Percentiles rank a stretch among this genome's conserved stretches.
Evolutionary conservation across 2,113 vertebrate genomes (phyloP).

Genomic region (Hymenochirus boettgeri): DNA sequence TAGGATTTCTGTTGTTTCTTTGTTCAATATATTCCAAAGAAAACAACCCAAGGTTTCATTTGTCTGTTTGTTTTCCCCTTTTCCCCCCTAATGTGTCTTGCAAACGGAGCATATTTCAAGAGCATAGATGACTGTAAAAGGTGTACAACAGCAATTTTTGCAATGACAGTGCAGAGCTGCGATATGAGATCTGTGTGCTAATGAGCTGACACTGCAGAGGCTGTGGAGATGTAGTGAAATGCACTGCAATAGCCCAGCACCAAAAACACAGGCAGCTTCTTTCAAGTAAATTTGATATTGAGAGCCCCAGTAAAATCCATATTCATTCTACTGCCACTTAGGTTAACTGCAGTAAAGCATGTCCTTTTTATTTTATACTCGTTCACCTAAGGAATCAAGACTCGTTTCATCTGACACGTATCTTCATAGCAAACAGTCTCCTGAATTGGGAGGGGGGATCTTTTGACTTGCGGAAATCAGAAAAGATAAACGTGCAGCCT

Average conservation of each 20-base stretch:
- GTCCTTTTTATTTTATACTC: background rate
- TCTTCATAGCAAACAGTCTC: too few relatives aligned
- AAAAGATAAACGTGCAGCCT: too few relatives aligned
- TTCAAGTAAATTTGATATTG: conserved; percentile 50
- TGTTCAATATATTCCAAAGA: conserved; percentile 49
- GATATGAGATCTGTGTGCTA: conserved; percentile 97
- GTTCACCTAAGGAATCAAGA: background rate
- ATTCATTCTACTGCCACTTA: conserved; percentile 39
- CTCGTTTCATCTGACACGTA: background rate
- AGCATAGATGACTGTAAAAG: conserved; percentile 75
- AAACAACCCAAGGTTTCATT: conserved; percentile 49
- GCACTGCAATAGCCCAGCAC: conserved; percentile 72
- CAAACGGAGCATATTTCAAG: conserved; percentile 60
- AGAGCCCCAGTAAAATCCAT: conserved; percentile 43
- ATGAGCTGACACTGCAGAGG: conserved; percentile 97
- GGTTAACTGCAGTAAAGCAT: conserved; percentile 27
- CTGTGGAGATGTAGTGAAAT: conserved; percentile 72
- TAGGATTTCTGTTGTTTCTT: conserved; percentile 50
- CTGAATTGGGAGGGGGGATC: too few relatives aligned
- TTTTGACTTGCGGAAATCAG: too few relatives aligned
- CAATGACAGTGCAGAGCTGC: conserved; percentile 88
- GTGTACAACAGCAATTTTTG: conserved; percentile 84
- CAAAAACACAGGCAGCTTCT: conserved; percentile 46
- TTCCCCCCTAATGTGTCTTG: conserved; percentile 50
- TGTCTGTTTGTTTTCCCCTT: conserved; percentile 53